Evolutionary conservation across 2,113 vertebrate genomes (phyloP).

Genomic region (Emydura subglobosa): DNA sequence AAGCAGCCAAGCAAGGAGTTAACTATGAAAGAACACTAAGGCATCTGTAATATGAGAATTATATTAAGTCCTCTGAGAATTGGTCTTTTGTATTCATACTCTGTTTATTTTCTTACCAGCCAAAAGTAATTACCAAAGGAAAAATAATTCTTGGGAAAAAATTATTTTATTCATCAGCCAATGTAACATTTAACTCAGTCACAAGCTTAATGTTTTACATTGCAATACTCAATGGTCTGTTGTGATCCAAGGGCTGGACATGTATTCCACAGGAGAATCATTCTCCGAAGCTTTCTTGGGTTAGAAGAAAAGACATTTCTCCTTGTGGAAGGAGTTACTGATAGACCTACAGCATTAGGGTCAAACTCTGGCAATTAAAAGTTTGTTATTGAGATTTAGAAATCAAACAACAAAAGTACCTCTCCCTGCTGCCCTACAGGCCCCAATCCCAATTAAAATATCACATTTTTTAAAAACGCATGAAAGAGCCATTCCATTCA

Average conservation of each 20-base stretch:
- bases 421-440: neutral
- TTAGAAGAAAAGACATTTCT: slow-evolving; percentile 7
- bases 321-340: slow-evolving; percentile 16
- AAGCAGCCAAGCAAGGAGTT: slow-evolving; percentile 60
- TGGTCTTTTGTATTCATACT: slow-evolving; percentile 69
- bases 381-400: neutral
- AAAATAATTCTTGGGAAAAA: slow-evolving; percentile 68
- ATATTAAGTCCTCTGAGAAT: slow-evolving; percentile 72
- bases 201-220: neutral
- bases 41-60: slow-evolving; percentile 43
- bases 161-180: slow-evolving; percentile 51
- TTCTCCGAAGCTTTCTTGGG: slow-evolving; percentile 16
- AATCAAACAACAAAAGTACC: neutral
- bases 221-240: neutral
- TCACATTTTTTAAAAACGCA: neutral
- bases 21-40: slow-evolving; percentile 66
- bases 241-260: neutral
- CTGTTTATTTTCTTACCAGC: slow-evolving; percentile 64
- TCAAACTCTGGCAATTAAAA: neutral
- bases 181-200: slow-evolving; percentile 48
- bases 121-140: slow-evolving; percentile 51
- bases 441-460: neutral
- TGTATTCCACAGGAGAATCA: slow-evolving; percentile 10
- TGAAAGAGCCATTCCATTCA: neutral
- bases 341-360: neutral